phyloP scores from a whole-genome alignment of 2,113 vertebrate genomes.

The Dissostichus mawsoni region DNA sequence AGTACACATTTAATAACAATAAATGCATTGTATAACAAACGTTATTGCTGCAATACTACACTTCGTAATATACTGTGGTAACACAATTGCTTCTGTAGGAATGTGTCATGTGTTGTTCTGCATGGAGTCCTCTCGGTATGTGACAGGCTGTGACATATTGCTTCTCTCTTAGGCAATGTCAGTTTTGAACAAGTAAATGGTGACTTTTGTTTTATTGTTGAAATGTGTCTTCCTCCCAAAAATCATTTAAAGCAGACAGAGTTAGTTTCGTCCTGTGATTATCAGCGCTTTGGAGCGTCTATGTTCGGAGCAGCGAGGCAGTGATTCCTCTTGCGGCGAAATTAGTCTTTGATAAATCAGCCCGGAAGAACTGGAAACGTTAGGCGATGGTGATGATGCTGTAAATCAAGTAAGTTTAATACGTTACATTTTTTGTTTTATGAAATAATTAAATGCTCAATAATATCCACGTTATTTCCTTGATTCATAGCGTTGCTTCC shows the following conservation, averaged over 20 bases:
- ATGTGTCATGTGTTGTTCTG: not conserved
- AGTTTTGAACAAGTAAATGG: not conserved
- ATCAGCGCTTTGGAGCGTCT: not conserved
- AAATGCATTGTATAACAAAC: not conserved
- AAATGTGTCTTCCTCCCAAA: not conserved
- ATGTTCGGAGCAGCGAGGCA: not conserved
- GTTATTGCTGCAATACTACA: not conserved
- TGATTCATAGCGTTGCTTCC: rapidly evolving
- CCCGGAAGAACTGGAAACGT: slow-evolving; percentile 54
- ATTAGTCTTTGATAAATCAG: slow-evolving; percentile 46
- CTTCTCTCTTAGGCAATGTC: not conserved
- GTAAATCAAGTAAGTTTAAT: slow-evolving; percentile 67
- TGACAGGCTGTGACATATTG: not conserved
- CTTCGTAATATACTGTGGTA: not conserved
- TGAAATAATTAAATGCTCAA: rapidly evolving
- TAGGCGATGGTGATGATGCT: slow-evolving; percentile 39
- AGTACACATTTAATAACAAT: not conserved
- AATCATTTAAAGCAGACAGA: not conserved
- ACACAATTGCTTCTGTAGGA: not conserved
- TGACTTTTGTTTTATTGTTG: not conserved
- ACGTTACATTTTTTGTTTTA: not conserved
- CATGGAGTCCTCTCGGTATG: not conserved
- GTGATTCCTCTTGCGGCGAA: slow-evolving; percentile 30
- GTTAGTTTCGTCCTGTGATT: not conserved
- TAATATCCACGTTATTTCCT: rapidly evolving